phyloP scores from a whole-genome alignment of 2,113 vertebrate species.

The Gyps fulvus region DNA sequence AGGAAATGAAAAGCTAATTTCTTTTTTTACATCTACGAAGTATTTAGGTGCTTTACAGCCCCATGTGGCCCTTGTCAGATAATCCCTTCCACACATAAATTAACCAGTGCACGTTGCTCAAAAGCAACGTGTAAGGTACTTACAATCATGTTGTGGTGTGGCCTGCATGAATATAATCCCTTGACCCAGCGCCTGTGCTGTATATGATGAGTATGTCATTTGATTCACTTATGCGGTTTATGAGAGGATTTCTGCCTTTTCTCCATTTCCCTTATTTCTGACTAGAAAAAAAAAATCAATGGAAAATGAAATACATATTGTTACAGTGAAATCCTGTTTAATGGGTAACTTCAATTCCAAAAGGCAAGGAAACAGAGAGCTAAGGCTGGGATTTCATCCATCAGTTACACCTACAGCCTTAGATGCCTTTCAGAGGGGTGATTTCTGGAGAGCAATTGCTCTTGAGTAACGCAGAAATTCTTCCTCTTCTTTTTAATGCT shows the following conservation, averaged over 20 bases:
- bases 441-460: not conserved
- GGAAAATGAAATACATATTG: not conserved
- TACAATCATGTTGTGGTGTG: not conserved
- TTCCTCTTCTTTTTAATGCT: not conserved
- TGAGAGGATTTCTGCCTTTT: not conserved
- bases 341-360: not conserved
- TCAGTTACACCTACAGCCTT: not conserved
- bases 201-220: not conserved
- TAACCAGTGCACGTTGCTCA: not conserved
- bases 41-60: not conserved
- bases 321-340: constrained; percentile 32
- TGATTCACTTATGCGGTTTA: not conserved
- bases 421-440: not conserved
- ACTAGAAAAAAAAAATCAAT: not conserved
- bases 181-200: not conserved
- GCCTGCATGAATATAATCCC: not conserved
- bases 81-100: not conserved
- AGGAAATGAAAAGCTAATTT: not conserved
- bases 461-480: not conserved
- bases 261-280: not conserved
- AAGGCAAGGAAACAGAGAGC: not conserved
- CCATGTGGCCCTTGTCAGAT: not conserved
- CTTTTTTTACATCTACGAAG: not conserved
- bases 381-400: not conserved
- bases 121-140: not conserved